phyloP scores from a whole-genome alignment of 2,888 invertebrate species.

The Amorpha juglandis region DNA sequence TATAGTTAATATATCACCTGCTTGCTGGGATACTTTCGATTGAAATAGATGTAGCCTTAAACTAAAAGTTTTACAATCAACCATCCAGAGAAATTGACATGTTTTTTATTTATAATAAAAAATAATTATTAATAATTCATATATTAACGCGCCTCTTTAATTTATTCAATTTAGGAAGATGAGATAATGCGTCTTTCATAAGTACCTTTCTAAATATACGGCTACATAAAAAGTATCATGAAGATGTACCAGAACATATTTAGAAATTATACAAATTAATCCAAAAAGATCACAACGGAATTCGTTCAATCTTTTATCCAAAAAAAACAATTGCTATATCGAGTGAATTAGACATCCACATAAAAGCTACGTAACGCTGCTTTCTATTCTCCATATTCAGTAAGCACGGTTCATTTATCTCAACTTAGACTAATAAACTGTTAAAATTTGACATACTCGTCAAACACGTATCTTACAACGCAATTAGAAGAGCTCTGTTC shows the following conservation, averaged over 20 bases:
- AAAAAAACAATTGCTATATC: constrained; percentile 7
- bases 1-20: constrained; percentile 53
- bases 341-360: neutral
- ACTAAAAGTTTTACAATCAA: neutral
- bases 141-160: neutral
- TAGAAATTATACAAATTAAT: neutral
- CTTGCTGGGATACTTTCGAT: constrained; percentile 35
- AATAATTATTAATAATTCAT: too few species aligned
- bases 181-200: neutral
- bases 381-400: constrained; percentile 29
- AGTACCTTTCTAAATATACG: constrained; percentile 1
- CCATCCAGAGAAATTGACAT: too few species aligned
- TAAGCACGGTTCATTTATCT: constrained; percentile 23
- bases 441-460: constrained; percentile 32
- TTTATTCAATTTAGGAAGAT: neutral
- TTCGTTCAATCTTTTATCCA: constrained; percentile 5
- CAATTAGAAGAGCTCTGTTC: constrained; percentile 33
- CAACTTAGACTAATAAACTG: constrained; percentile 24
- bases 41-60: constrained; percentile 28
- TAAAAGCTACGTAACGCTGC: constrained; percentile 3
- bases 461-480: constrained; percentile 35
- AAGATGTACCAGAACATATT: neutral
- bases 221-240: constrained; percentile 5
- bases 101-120: neutral
- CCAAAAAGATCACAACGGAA: neutral